A percentile compares a stretch with the other conserved stretches of the same genome.
These are phyloP conservation scores for Augochlora pura DNA, from an alignment of 1,140 invertebrate species.

Conservation along the genomic window DNA sequence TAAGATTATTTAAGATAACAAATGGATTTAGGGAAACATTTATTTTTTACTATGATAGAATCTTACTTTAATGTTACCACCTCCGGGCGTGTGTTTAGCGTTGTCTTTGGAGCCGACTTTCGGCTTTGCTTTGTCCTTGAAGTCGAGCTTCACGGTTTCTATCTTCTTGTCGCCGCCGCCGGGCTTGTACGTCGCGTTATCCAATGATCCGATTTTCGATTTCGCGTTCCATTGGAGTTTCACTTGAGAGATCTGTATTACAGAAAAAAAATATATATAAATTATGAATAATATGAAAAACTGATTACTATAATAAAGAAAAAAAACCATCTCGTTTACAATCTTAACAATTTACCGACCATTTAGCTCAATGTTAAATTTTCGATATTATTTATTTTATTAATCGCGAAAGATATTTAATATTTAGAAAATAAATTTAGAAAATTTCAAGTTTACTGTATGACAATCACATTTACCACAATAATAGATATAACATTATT, in stretches of 20 bases:
- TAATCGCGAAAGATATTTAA: too few species aligned
- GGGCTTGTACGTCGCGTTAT: slow-evolving; percentile 95
- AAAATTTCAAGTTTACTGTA: too few species aligned
- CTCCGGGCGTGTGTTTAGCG: slow-evolving; percentile 92
- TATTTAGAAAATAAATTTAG: too few species aligned
- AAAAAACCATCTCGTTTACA: too few species aligned
- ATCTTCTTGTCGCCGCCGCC: slow-evolving; percentile 97
- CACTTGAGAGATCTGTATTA: slow-evolving; percentile 87
- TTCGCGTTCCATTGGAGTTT: slow-evolving; percentile 96
- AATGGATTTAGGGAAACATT: neutral
- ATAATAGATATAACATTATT: too few species aligned
- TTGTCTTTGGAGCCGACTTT: slow-evolving; percentile 97
- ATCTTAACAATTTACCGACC: too few species aligned
- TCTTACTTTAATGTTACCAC: slow-evolving; percentile 93
- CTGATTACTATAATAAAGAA: neutral
- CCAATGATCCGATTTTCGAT: slow-evolving; percentile 94
- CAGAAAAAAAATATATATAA: neutral
- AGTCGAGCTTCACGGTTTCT: slow-evolving; percentile 92
- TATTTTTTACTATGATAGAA: neutral
- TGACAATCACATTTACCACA: too few species aligned
- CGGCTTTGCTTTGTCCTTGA: slow-evolving; percentile 94
- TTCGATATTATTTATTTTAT: too few species aligned
- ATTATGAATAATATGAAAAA: neutral
- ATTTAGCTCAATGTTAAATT: too few species aligned
- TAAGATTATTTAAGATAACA: neutral